Percentiles rank a stretch among this genome's conserved stretches.
Conservation (phyloP, 2,888 invertebrate species). For the Drosophila melanosoma region DNA sequence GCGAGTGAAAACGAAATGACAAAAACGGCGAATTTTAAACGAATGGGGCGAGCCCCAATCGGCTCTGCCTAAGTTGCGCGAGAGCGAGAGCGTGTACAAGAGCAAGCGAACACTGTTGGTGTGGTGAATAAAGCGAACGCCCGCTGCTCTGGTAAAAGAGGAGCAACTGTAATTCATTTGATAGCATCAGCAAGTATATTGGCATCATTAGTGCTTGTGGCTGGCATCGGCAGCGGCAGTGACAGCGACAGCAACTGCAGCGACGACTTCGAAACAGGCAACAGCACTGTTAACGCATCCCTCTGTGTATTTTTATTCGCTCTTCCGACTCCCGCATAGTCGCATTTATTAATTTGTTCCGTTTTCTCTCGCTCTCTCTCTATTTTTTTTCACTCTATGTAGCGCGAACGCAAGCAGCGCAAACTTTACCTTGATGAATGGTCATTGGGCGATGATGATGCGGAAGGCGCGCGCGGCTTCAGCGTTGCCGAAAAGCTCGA, state of each 20-base stretch:
- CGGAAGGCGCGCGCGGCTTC: conserved; percentile 94
- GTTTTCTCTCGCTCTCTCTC: conserved; percentile 25
- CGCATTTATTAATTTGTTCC: conserved; percentile 46
- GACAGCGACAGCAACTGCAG: conserved; percentile 14
- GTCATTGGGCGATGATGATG: conserved; percentile 91
- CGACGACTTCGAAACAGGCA: conserved; percentile 30
- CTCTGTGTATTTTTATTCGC: conserved; percentile 46
- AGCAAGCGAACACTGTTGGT: conserved; percentile 16
- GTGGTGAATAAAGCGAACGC: conserved; percentile 33
- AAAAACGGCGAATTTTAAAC: conserved; percentile 47
- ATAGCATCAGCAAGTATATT: conserved; percentile 45
- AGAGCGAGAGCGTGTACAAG: background rate
- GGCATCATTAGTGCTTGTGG: background rate
- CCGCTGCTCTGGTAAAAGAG: conserved; percentile 44
- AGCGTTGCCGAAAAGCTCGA: conserved; percentile 96
- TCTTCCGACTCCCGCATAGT: conserved; percentile 38
- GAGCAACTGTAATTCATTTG: conserved; percentile 51
- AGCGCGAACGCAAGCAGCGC: conserved; percentile 96
- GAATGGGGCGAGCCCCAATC: conserved; percentile 30
- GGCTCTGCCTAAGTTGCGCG: conserved; percentile 11
- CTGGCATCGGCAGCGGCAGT: conserved; percentile 25
- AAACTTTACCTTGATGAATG: conserved; percentile 97
- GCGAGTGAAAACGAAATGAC: conserved; percentile 72
- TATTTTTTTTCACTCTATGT: conserved; percentile 25
- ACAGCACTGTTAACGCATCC: conserved; percentile 30